Evolutionary conservation across 2,888 invertebrate species (phyloP).

Genomic region (Caenorhabditis virilis): DNA sequence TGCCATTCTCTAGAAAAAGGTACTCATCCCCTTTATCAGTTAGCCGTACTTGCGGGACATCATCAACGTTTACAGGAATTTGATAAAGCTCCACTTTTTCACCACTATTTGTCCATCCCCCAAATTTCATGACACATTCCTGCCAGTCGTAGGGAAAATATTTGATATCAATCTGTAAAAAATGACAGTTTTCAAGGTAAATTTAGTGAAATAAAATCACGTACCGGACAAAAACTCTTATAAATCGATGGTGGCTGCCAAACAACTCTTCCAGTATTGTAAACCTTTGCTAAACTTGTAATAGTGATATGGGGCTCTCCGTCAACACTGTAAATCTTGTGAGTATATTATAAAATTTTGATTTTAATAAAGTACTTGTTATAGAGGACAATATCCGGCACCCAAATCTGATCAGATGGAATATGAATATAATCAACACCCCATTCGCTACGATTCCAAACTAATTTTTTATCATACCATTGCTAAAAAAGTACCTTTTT

Average conservation of each 20-base stretch:
- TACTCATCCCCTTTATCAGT: slow-evolving; percentile 45
- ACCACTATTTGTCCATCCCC: slow-evolving; percentile 90
- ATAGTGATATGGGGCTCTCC: slow-evolving; percentile 59
- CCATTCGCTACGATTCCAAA: slow-evolving; percentile 89
- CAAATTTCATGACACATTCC: slow-evolving; percentile 55
- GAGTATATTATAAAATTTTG: background rate
- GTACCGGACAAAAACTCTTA: slow-evolving; percentile 56
- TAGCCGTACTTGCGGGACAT: slow-evolving; percentile 29
- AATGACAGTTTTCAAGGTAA: background rate
- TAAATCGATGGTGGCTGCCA: slow-evolving; percentile 61
- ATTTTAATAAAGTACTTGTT: slow-evolving; percentile 76
- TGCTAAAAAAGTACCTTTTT: slow-evolving; percentile 69
- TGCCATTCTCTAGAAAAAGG: slow-evolving; percentile 48
- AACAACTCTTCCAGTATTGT: slow-evolving; percentile 51
- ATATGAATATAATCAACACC: slow-evolving; percentile 92
- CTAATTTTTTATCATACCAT: slow-evolving; percentile 90
- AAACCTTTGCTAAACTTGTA: slow-evolving; percentile 49
- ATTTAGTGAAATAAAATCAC: background rate
- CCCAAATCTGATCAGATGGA: slow-evolving; percentile 93
- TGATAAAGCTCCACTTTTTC: slow-evolving; percentile 54
- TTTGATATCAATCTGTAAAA: slow-evolving; percentile 69
- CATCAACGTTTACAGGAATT: slow-evolving; percentile 48
- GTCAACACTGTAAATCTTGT: slow-evolving; percentile 47
- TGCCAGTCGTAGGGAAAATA: slow-evolving; percentile 65
- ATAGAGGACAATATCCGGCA: slow-evolving; percentile 90